Percentiles rank a stretch among this genome's conserved stretches.
Conservation (phyloP, 2,113 vertebrate genomes). For the Crypturellus undulatus region DNA sequence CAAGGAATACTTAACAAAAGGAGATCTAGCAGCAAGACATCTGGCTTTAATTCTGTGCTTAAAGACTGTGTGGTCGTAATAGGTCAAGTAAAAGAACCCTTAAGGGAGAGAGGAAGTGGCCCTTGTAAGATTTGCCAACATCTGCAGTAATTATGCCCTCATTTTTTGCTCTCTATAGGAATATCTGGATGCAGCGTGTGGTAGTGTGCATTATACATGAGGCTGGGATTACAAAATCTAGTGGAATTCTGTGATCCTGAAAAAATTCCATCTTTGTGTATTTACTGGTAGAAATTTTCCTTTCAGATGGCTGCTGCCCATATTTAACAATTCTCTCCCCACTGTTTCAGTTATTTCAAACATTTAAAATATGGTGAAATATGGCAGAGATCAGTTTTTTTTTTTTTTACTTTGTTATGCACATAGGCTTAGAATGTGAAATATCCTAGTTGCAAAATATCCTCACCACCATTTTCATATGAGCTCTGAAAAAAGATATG, state of each 20-base stretch:
- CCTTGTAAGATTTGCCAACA: constrained; percentile 37
- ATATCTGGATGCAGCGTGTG: background rate
- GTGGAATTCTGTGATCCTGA: background rate
- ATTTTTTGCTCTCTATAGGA: background rate
- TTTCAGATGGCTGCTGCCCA: background rate
- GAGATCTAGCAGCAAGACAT: constrained; percentile 20
- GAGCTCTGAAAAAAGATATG: background rate
- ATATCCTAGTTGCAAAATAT: background rate
- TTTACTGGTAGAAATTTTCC: background rate
- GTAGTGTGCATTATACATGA: background rate
- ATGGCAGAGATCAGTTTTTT: background rate
- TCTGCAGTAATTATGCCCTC: constrained; percentile 25
- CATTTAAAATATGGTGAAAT: background rate
- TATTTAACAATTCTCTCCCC: background rate
- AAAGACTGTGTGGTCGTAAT: constrained; percentile 20
- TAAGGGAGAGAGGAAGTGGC: constrained; percentile 46
- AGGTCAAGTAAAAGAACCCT: constrained; percentile 53
- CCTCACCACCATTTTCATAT: rapidly evolving
- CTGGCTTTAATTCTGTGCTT: constrained; percentile 51
- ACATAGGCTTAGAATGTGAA: background rate
- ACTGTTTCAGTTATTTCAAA: background rate
- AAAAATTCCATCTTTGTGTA: background rate
- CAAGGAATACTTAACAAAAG: constrained; percentile 2
- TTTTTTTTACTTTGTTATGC: background rate
- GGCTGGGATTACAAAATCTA: background rate